phyloP scores from a whole-genome alignment of 2,797 vertebrate species.

The Sebastes elongatus region DNA sequence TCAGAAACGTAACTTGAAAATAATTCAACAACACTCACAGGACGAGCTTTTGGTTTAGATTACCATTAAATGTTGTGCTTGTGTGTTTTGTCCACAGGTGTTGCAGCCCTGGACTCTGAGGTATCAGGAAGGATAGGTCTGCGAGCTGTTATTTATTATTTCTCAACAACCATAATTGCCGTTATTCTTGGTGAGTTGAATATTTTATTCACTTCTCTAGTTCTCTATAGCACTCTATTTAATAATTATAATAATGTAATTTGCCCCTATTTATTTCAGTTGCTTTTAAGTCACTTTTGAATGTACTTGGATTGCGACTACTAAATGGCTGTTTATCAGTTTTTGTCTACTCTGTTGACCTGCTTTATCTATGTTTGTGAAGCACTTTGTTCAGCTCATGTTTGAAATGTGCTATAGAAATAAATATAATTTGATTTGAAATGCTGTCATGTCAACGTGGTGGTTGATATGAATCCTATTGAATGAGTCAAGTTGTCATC shows the following conservation, averaged over 20 bases:
- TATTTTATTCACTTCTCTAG: neutral
- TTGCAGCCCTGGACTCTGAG: conserved; percentile 94
- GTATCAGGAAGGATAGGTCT: conserved; percentile 96
- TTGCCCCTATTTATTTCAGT: neutral
- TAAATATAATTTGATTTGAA: neutral
- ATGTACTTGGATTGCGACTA: neutral
- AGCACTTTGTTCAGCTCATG: neutral
- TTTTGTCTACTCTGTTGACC: neutral
- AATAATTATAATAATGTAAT: neutral
- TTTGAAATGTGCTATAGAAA: neutral
- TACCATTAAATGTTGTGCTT: neutral
- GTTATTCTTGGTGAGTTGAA: conserved; percentile 90
- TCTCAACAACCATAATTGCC: conserved; percentile 93
- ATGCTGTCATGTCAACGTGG: neutral
- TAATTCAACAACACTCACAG: neutral
- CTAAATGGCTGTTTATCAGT: neutral
- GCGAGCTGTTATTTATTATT: conserved; percentile 92
- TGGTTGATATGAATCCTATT: neutral
- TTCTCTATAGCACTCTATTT: neutral
- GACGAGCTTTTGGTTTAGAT: neutral
- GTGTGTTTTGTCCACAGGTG: conserved; percentile 80
- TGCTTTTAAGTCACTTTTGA: neutral
- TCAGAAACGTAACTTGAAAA: no score
- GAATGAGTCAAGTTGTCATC: neutral
- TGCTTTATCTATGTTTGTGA: neutral